Evolutionary conservation across 2,797 vertebrate species (phyloP), one percentile per base, ranked within the genome.

Genomic region (Antrozous pallidus): DNA sequence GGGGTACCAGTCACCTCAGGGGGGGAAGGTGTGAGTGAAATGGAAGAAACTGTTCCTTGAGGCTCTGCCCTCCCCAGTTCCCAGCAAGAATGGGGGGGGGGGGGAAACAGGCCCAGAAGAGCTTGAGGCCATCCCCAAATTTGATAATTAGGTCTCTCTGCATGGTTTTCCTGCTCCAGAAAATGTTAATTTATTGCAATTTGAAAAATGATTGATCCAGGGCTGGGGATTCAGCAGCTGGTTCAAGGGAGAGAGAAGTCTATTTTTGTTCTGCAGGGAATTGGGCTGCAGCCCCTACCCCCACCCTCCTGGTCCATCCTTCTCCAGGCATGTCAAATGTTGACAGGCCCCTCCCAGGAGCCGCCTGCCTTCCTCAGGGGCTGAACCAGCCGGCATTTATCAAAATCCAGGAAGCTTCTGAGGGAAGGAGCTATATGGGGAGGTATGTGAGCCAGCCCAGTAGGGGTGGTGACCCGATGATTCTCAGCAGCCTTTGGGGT

Each of bases 181-280:
- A 97, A 96, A 97, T 94, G 93, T 94, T 95, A 95, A 97, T 94
- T 96, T 94, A 97, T 94, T 96, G 92, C 92, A 96, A 93, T 95
- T 95, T 95, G 97, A 97, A 97, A 97, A 97, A 95, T 93, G 94
- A 95, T 92, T n/a, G 9, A 95, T 91, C 77, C 82, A 80, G 82
- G 69, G 54, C 84, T 95, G 63, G 88, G 91, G 90, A 95, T 92
- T 77, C 84, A 80, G 91, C 95, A 97, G 94, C 95, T 97, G 93
- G 93, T 86, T 74, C 77, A 93, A 90, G 88, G 42, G 82, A 93
- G 75, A 94, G 74, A 96, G 93, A 96, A 93, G 92, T 93, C 91
- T 93, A 91, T 95, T 96, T 95, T 95, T 96, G 95, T 96, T 95
- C 95, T 84, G 83, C 49, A 5, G 93, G 90, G 96, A 93, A 96